These are phyloP conservation scores for Drosophila paulistorum DNA, from an alignment of 1,140 invertebrate genomes.

Conservation along the genomic window DNA sequence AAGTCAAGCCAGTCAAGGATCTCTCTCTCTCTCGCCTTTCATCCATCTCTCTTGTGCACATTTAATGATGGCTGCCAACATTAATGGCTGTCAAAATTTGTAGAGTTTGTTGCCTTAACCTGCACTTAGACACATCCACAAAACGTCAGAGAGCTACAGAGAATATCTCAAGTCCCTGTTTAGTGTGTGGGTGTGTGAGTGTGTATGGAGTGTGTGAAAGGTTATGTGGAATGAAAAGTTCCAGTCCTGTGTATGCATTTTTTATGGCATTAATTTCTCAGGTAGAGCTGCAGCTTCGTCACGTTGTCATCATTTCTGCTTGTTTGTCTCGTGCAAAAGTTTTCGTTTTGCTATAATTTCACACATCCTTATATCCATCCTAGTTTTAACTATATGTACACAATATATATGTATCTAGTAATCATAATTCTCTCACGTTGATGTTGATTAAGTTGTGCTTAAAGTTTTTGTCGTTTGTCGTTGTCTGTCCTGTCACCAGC, in stretches of 20 bases:
- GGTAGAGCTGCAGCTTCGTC: slow-evolving; percentile 25
- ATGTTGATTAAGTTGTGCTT: slow-evolving; percentile 78
- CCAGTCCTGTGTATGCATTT: slow-evolving; percentile 37
- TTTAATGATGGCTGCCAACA: slow-evolving; percentile 69
- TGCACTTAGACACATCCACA: slow-evolving; percentile 56
- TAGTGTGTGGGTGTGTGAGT: not conserved
- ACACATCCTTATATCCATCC: slow-evolving; percentile 54
- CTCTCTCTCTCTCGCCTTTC: slow-evolving; percentile 20
- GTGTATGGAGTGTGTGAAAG: not conserved
- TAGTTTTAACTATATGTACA: slow-evolving; percentile 10
- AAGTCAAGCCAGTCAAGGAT: slow-evolving; percentile 22
- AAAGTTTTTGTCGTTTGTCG: slow-evolving; percentile 49
- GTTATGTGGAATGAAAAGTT: slow-evolving; percentile 17
- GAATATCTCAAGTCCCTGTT: slow-evolving; percentile 5
- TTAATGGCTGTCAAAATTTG: slow-evolving; percentile 72
- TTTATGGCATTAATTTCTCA: slow-evolving; percentile 40
- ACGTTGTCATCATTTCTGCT: slow-evolving; percentile 27
- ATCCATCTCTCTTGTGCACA: slow-evolving; percentile 54
- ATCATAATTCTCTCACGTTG: slow-evolving; percentile 78
- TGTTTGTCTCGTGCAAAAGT: slow-evolving; percentile 34
- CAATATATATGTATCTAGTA: slow-evolving; percentile 17
- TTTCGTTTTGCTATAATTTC: slow-evolving; percentile 69
- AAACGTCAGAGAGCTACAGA: slow-evolving; percentile 8
- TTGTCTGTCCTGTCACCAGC: slow-evolving; percentile 5
- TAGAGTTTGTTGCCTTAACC: slow-evolving; percentile 56